These are phyloP conservation scores for Molorchus minor DNA, from an alignment of 2,888 invertebrate species.

Conservation along the genomic window DNA sequence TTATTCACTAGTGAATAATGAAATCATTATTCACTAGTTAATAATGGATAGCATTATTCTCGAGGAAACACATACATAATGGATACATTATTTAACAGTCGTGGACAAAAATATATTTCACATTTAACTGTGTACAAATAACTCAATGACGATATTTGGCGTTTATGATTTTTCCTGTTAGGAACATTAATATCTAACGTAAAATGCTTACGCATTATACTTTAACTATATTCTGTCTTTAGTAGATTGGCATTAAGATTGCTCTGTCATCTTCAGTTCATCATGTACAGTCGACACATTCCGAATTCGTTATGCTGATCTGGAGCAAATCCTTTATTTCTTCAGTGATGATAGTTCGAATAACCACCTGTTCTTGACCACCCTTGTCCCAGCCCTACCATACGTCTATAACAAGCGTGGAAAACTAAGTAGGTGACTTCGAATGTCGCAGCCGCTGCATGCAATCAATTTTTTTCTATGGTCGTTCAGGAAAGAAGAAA, in stretches of 20 bases:
- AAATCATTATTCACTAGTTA: too few relatives aligned
- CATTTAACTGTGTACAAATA: too few relatives aligned
- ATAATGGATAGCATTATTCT: too few relatives aligned
- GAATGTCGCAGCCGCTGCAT: conserved; percentile 13
- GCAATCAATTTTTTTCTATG: conserved; percentile 4
- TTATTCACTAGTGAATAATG: too few relatives aligned
- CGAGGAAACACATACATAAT: too few relatives aligned
- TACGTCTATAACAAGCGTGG: neutral
- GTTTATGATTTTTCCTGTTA: too few relatives aligned
- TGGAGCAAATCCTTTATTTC: neutral
- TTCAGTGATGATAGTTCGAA: neutral
- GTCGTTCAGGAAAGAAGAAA: neutral
- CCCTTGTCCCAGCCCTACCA: neutral
- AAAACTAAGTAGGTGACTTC: neutral
- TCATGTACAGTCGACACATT: neutral
- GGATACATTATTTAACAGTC: too few relatives aligned
- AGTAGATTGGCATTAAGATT: neutral
- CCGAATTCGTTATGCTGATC: neutral
- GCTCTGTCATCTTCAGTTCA: neutral
- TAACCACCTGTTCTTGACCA: conserved; percentile 11
- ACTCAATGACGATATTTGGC: too few relatives aligned
- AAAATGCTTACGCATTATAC: neutral
- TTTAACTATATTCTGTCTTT: neutral
- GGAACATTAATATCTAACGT: too few relatives aligned
- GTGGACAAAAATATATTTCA: too few relatives aligned